Evolutionary conservation across 1,140 invertebrate genomes (phyloP).

Genomic region (Zaprionus vittiger): DNA sequence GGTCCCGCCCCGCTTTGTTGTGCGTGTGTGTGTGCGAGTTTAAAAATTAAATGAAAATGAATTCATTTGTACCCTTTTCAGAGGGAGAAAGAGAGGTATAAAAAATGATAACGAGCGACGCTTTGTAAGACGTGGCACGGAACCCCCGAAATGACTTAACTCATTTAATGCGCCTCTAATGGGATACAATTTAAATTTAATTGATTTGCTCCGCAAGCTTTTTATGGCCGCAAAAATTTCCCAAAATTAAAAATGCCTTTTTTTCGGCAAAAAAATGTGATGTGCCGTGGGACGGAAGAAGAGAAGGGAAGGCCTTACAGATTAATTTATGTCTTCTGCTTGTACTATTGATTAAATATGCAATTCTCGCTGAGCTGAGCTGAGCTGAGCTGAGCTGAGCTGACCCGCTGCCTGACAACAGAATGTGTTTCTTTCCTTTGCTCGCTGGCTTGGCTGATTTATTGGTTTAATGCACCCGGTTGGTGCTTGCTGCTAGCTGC

Average conservation of each 20-base stretch:
- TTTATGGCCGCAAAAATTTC: conserved; percentile 76
- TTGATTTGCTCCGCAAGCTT: conserved; percentile 77
- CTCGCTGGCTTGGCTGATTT: conserved; percentile 62
- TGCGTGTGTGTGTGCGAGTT: conserved; percentile 58
- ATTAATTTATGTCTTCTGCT: conserved; percentile 76
- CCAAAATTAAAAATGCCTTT: conserved; percentile 74
- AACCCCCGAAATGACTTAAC: conserved; percentile 74
- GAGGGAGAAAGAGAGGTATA: conserved; percentile 54
- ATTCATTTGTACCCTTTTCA: conserved; percentile 82
- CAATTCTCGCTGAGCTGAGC: conserved; percentile 35
- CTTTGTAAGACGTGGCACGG: conserved; percentile 58
- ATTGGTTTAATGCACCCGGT: conserved; percentile 78
- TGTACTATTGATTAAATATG: conserved; percentile 80
- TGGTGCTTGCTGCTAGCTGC: conserved; percentile 15
- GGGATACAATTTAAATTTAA: conserved; percentile 83
- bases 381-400: conserved; percentile 11
- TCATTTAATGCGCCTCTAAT: conserved; percentile 82
- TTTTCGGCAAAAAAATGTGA: conserved; percentile 16
- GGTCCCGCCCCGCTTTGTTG: not conserved
- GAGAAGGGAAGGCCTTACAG: conserved; percentile 57
- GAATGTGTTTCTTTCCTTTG: conserved; percentile 65
- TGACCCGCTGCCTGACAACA: conserved; percentile 64
- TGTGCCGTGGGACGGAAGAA: not conserved
- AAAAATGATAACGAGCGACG: conserved; percentile 60
- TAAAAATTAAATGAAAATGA: conserved; percentile 79